These are phyloP conservation scores for Anguilla rostrata DNA, from an alignment of 2,113 vertebrate species.

Conservation along the genomic window DNA sequence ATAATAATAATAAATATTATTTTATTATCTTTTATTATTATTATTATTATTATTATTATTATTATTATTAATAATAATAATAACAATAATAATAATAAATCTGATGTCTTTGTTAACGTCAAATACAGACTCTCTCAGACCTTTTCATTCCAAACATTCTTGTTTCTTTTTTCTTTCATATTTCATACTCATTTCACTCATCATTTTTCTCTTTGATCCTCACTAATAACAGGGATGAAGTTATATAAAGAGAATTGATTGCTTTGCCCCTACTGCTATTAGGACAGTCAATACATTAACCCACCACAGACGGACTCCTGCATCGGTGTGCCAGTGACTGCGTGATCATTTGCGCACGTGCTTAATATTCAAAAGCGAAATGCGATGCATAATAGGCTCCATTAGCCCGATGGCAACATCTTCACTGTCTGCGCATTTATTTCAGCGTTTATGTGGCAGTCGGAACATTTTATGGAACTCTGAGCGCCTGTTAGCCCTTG, in stretches of 20 bases:
- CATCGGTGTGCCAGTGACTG: background rate
- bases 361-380: background rate
- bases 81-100: no score
- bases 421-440: background rate
- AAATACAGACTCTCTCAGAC: background rate
- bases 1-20: no score
- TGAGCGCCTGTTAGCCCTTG: background rate
- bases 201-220: constrained; percentile 4
- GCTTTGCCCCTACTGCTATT: background rate
- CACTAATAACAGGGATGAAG: background rate
- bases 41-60: no score
- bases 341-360: background rate
- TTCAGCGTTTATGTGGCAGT: background rate
- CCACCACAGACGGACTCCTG: background rate
- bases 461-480: background rate
- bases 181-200: background rate
- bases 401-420: background rate
- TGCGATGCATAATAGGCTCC: background rate
- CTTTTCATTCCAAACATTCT: background rate
- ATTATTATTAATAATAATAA: no score
- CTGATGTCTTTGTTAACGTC: background rate
- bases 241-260: background rate
- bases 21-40: no score
- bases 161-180: background rate
- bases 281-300: background rate